A percentile compares a stretch with the other conserved stretches of the same genome.
phyloP scores from a whole-genome alignment of 2,797 vertebrate genomes.

The Mycteria americana region DNA sequence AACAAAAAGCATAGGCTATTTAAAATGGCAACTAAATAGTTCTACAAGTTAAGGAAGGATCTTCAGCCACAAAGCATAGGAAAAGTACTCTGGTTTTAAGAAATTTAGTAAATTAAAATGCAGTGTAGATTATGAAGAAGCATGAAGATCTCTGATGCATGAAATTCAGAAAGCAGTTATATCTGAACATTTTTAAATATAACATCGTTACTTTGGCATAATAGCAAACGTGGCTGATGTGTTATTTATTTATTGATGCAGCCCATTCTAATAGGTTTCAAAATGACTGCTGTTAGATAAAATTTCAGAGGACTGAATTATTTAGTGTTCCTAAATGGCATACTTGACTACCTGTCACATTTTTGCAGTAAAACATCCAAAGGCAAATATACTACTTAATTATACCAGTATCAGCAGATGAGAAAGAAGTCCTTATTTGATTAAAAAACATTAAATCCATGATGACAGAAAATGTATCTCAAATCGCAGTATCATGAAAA shows the following conservation, averaged over 20 bases:
- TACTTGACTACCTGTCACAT: slow-evolving; percentile 13
- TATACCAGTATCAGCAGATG: not conserved
- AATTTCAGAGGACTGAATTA: slow-evolving; percentile 37
- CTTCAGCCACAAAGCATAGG: not conserved
- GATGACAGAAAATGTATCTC: not conserved
- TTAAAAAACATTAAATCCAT: not conserved
- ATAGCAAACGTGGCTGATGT: not conserved
- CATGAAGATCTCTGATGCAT: not conserved
- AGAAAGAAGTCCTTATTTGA: not conserved
- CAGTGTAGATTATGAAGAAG: not conserved
- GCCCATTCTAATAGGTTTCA: slow-evolving; percentile 1
- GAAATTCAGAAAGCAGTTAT: not conserved
- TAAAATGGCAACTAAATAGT: not conserved
- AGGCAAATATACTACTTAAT: slow-evolving; percentile 3
- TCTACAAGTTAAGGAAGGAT: not conserved
- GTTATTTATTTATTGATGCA: slow-evolving; percentile 31
- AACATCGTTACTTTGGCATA: not conserved
- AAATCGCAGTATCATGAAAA: not conserved
- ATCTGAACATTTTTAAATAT: not conserved
- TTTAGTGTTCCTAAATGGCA: slow-evolving; percentile 30
- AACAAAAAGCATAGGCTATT: not conserved
- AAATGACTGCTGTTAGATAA: slow-evolving; percentile 30
- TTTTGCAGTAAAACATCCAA: slow-evolving; percentile 18
- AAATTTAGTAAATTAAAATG: not conserved
- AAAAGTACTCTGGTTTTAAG: not conserved